Evolutionary conservation across 2,888 invertebrate species (phyloP).

Genomic region (Caenorhabditis sulstoni): DNA sequence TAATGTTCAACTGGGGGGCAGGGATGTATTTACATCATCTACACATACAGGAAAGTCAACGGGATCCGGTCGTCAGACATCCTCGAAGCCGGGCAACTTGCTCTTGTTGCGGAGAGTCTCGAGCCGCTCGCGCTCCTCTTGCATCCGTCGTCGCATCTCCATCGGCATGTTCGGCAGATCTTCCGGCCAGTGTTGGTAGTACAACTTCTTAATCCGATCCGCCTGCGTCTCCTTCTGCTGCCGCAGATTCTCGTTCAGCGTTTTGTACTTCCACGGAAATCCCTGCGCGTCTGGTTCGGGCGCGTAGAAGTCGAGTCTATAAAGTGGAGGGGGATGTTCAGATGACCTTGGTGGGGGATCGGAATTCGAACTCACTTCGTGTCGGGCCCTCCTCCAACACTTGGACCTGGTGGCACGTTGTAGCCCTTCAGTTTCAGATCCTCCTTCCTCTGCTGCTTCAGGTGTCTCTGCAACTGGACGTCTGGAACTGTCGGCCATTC

Average conservation of each 20-base stretch:
- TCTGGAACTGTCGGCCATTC: conserved; percentile 71
- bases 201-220: conserved; percentile 61
- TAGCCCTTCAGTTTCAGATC: conserved; percentile 33
- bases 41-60: too few relatives aligned
- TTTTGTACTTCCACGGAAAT: conserved; percentile 70
- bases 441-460: conserved; percentile 54
- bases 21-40: too few relatives aligned
- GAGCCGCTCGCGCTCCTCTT: conserved; percentile 47
- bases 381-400: conserved; percentile 1
- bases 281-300: conserved; percentile 61
- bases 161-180: conserved; percentile 62
- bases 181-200: conserved; percentile 63
- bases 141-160: conserved; percentile 60
- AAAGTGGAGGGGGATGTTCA: background rate
- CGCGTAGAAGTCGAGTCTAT: conserved; percentile 66
- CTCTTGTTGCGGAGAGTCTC: conserved; percentile 47
- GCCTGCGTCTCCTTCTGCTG: conserved; percentile 35
- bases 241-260: conserved; percentile 31
- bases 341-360: too few relatives aligned
- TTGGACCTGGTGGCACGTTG: conserved; percentile 36
- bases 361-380: conserved; percentile 49
- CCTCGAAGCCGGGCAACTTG: conserved; percentile 43
- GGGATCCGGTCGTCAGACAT: conserved; percentile 9
- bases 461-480: conserved; percentile 64
- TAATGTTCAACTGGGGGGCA: too few relatives aligned